Evolutionary conservation across 2,888 invertebrate genomes (phyloP).

Genomic region (Neria commutata): DNA sequence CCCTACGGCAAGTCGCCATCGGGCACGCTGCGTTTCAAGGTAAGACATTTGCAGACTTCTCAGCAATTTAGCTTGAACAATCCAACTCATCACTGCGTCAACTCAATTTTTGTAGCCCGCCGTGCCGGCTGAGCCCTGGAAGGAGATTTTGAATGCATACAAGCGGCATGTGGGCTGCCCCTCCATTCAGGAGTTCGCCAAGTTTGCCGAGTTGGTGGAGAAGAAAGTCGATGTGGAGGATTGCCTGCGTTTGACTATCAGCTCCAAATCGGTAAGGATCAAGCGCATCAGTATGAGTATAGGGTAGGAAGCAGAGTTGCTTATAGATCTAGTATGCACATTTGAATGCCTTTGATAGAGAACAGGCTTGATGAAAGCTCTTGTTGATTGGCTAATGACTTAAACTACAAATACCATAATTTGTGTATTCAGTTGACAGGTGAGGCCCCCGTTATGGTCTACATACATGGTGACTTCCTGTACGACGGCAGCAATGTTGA

Average conservation of each 20-base stretch:
- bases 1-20: slow-evolving; percentile 53
- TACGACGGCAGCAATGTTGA: slow-evolving; percentile 56
- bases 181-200: slow-evolving; percentile 45
- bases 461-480: slow-evolving; percentile 62
- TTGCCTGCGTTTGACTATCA: slow-evolving; percentile 52
- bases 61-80: too few relatives aligned
- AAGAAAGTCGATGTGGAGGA: slow-evolving; percentile 51
- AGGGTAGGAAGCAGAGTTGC: neutral
- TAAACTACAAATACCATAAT: neutral
- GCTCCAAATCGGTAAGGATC: slow-evolving; percentile 50
- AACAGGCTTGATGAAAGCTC: too few relatives aligned
- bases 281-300: neutral
- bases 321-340: neutral
- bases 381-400: too few relatives aligned
- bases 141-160: slow-evolving; percentile 44
- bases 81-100: neutral
- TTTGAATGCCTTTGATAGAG: too few relatives aligned
- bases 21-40: slow-evolving; percentile 50
- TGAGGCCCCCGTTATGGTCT: slow-evolving; percentile 61
- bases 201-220: slow-evolving; percentile 38
- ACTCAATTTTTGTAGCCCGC: slow-evolving; percentile 41
- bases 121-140: slow-evolving; percentile 47
- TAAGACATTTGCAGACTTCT: slow-evolving; percentile 24
- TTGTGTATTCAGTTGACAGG: slow-evolving; percentile 44
- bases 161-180: slow-evolving; percentile 51